Evolutionary conservation across 2,888 invertebrate species (phyloP).

Genomic region (Watsonalla cultraria): DNA sequence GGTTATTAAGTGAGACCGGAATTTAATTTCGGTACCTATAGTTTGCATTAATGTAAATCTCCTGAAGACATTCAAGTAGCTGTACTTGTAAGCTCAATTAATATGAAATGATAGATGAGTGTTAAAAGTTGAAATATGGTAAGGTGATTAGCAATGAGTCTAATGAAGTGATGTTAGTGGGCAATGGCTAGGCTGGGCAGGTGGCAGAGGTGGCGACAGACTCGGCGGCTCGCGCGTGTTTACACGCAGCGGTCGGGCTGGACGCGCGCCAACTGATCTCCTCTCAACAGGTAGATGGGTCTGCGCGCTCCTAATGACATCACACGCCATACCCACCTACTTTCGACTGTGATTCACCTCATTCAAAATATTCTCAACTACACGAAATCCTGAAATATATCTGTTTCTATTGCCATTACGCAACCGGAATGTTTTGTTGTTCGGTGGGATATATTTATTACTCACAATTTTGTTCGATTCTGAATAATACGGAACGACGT

Average conservation of each 20-base stretch:
- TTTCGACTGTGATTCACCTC: slow-evolving; percentile 57
- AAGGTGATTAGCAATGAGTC: slow-evolving; percentile 13
- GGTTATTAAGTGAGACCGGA: no score
- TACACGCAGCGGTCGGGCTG: slow-evolving; percentile 49
- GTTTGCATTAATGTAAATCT: no score
- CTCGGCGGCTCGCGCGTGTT: slow-evolving; percentile 39
- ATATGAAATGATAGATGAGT: no score
- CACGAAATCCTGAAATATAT: slow-evolving; percentile 27
- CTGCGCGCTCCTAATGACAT: slow-evolving; percentile 56
- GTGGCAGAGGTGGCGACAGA: slow-evolving; percentile 29
- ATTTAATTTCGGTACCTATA: no score
- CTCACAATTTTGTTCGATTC: slow-evolving; percentile 13
- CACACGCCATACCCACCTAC: slow-evolving; percentile 43
- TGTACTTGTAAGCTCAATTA: no score
- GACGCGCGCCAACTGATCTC: slow-evolving; percentile 61
- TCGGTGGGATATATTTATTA: slow-evolving; percentile 15
- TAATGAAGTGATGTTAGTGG: slow-evolving; percentile 14
- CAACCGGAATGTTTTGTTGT: slow-evolving; percentile 23
- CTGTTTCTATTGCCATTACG: slow-evolving; percentile 21
- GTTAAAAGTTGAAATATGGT: not conserved
- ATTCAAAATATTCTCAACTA: slow-evolving; percentile 49
- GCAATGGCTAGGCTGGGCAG: slow-evolving; percentile 15
- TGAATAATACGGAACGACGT: slow-evolving; percentile 6
- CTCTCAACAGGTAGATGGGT: slow-evolving; percentile 68
- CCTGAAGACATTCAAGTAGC: no score